Evolutionary conservation across 2,888 invertebrate genomes (phyloP).

Genomic region (Mimas tiliae): DNA sequence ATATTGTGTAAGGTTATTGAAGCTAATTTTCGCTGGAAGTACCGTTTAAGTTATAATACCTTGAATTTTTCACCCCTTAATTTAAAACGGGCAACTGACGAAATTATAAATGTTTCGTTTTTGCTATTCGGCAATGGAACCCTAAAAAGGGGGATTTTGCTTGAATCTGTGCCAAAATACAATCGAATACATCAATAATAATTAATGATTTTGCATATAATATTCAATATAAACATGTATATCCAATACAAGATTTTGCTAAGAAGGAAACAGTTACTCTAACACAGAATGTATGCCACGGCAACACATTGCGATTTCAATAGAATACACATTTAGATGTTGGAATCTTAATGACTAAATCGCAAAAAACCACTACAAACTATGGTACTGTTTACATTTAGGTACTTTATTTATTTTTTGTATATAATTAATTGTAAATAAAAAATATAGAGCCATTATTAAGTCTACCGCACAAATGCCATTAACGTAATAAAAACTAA

Average conservation of each 20-base stretch:
- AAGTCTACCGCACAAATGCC: background rate
- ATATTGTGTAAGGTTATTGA: too few species aligned
- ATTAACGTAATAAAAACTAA: constrained; percentile 3
- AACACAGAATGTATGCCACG: constrained; percentile 1
- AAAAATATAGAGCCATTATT: background rate
- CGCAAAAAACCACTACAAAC: constrained; percentile 25
- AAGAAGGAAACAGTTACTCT: constrained; percentile 15
- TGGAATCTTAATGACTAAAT: constrained; percentile 6
- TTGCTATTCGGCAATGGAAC: too few species aligned
- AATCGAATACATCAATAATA: background rate
- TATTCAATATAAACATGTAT: background rate
- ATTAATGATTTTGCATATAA: background rate
- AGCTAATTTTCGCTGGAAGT: too few species aligned
- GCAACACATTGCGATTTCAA: constrained; percentile 7
- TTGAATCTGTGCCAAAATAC: constrained; percentile 10
- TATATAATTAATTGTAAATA: background rate
- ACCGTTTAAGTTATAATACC: too few species aligned
- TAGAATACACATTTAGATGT: constrained; percentile 9
- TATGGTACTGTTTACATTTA: constrained; percentile 13
- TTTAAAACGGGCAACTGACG: too few species aligned
- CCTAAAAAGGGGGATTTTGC: background rate
- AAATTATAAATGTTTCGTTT: too few species aligned
- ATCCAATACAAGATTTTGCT: constrained; percentile 3
- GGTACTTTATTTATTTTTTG: background rate
- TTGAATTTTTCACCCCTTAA: too few species aligned